Evolutionary conservation across 2,797 vertebrate genomes (phyloP).

Genomic region (Astyanax mexicanus): DNA sequence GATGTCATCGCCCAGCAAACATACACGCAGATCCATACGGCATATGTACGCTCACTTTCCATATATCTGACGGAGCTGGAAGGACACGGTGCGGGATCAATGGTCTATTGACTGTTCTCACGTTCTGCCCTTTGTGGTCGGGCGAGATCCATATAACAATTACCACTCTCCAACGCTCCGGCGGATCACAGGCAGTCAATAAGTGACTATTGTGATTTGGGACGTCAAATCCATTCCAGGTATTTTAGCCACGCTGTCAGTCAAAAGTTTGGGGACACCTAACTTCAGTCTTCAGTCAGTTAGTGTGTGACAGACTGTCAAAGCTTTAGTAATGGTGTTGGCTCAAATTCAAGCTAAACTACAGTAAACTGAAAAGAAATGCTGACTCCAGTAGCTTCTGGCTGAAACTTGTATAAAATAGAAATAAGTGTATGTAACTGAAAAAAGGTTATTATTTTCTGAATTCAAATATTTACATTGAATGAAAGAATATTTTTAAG

Average conservation of each 20-base stretch:
- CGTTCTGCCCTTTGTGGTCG: slow-evolving; percentile 87
- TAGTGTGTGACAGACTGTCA: too few species aligned
- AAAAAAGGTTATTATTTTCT: too few species aligned
- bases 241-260: not conserved
- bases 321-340: too few species aligned
- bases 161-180: slow-evolving; percentile 81
- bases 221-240: not conserved
- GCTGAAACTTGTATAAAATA: too few species aligned
- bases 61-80: slow-evolving; percentile 80
- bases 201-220: slow-evolving; percentile 82
- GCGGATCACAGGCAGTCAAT: slow-evolving; percentile 84
- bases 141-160: slow-evolving; percentile 53
- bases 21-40: not conserved
- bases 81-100: slow-evolving; percentile 79
- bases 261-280: not conserved
- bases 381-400: too few species aligned
- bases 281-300: too few species aligned
- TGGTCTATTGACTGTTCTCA: slow-evolving; percentile 79
- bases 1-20: not conserved
- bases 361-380: too few species aligned
- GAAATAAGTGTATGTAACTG: too few species aligned
- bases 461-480: too few species aligned
- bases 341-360: too few species aligned
- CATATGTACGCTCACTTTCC: slow-evolving; percentile 74
- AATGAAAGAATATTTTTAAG: too few species aligned